Percentiles rank a stretch among this genome's conserved stretches.
phyloP scores from a whole-genome alignment of 2,888 invertebrate species.

The Drosophila glabriapex region DNA sequence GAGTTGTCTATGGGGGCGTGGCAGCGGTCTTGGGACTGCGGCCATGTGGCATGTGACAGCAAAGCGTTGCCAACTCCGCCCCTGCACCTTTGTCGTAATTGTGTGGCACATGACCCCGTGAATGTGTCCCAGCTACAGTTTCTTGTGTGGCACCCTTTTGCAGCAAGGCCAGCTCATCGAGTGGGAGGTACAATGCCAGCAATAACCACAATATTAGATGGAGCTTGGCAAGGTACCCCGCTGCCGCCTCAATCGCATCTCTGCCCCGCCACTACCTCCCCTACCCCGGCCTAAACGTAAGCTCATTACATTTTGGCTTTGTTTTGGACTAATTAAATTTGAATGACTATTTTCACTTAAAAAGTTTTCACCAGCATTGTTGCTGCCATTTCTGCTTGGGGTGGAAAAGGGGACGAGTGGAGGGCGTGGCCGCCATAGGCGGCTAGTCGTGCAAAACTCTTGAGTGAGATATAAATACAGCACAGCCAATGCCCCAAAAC shows the following conservation, averaged over 20 bases:
- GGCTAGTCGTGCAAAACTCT: constrained; percentile 55
- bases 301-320: constrained; percentile 82
- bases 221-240: constrained; percentile 63
- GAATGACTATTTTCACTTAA: constrained; percentile 83
- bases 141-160: constrained; percentile 59
- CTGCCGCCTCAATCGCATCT: constrained; percentile 15
- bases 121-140: constrained; percentile 29
- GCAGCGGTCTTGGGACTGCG: constrained; percentile 69
- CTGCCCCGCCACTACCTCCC: not conserved
- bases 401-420: not conserved
- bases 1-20: constrained; percentile 54
- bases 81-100: constrained; percentile 78
- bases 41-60: constrained; percentile 81
- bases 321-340: constrained; percentile 82
- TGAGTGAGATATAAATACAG: constrained; percentile 78
- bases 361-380: constrained; percentile 68
- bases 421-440: constrained; percentile 21
- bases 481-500: constrained; percentile 9
- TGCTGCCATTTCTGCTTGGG: constrained; percentile 36
- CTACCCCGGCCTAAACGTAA: constrained; percentile 63
- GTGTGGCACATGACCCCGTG: constrained; percentile 80
- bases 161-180: constrained; percentile 35
- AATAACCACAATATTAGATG: constrained; percentile 77
- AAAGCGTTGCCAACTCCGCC: constrained; percentile 73
- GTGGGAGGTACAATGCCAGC: constrained; percentile 51